A percentile compares a stretch with the other conserved stretches of the same genome.
Evolutionary conservation across 2,888 invertebrate species (phyloP).

Genomic region (Drosophila buzzatii): DNA sequence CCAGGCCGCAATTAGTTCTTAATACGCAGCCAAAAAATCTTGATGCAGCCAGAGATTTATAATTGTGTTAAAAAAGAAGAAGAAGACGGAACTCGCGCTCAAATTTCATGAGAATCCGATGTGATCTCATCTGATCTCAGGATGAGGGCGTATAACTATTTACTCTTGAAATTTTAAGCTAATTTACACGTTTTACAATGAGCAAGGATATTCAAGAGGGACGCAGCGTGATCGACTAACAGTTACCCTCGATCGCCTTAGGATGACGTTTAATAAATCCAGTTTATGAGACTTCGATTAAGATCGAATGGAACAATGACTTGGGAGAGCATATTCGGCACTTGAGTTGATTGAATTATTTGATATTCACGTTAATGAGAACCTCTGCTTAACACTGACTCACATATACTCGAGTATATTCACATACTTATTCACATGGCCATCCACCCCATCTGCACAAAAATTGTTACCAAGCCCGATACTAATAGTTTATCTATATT

Average conservation of each 20-base stretch:
- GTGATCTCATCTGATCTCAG: constrained; percentile 26
- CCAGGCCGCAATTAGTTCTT: constrained; percentile 77
- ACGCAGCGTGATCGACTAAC: not conserved
- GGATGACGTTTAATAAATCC: too few relatives aligned
- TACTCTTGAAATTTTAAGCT: constrained; percentile 71
- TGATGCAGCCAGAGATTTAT: constrained; percentile 65
- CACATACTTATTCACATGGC: too few relatives aligned
- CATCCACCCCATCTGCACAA: not conserved
- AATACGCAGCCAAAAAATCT: constrained; percentile 58
- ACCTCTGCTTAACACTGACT: not conserved
- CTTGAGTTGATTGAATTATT: too few relatives aligned
- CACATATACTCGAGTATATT: not conserved
- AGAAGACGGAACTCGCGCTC: constrained; percentile 41
- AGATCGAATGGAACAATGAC: too few relatives aligned
- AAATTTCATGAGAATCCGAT: constrained; percentile 63
- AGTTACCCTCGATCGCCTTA: not conserved
- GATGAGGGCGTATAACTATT: constrained; percentile 63
- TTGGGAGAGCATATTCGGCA: too few relatives aligned
- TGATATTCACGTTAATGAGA: not conserved
- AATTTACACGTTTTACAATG: constrained; percentile 72
- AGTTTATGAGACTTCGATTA: too few relatives aligned
- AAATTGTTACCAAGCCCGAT: not conserved
- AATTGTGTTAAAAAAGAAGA: constrained; percentile 69
- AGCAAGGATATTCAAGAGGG: constrained; percentile 6
- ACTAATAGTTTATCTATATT: not conserved